Conservation (phyloP, 1,140 invertebrate species). For the Drosophila willistoni region DNA sequence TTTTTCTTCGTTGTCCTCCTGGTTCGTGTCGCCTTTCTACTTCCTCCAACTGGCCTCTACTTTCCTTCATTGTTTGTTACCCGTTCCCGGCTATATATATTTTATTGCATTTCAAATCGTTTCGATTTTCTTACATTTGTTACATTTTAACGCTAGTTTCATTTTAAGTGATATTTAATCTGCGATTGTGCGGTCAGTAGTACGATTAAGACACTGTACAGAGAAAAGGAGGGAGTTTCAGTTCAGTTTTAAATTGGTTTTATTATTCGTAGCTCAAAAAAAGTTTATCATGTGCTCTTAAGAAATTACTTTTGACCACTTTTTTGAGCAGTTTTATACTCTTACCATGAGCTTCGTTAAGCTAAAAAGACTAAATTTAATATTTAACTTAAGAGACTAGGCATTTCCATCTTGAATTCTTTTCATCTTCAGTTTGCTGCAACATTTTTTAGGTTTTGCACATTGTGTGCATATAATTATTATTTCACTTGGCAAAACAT, state of each 20-base stretch:
- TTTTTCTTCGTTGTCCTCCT: conserved; percentile 60
- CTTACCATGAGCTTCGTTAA: too few species aligned
- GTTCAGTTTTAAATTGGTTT: conserved; percentile 63
- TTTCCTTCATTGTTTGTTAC: conserved; percentile 52
- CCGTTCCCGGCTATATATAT: conserved; percentile 45
- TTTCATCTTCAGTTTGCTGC: not conserved
- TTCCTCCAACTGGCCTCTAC: not conserved
- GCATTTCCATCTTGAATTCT: too few species aligned
- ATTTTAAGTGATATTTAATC: conserved; percentile 81
- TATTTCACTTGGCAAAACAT: conserved; percentile 1
- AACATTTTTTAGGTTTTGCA: not conserved
- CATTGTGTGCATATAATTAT: conserved; percentile 7
- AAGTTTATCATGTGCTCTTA: too few species aligned
- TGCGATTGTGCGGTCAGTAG: conserved; percentile 30
- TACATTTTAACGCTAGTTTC: conserved; percentile 76
- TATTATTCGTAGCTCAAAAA: not conserved
- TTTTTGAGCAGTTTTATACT: too few species aligned
- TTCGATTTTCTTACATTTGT: conserved; percentile 79
- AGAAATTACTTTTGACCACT: too few species aligned
- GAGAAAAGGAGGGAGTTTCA: conserved; percentile 35
- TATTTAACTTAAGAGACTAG: too few species aligned
- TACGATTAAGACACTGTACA: not conserved
- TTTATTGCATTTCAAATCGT: conserved; percentile 76
- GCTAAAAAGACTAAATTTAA: too few species aligned
- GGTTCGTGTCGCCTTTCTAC: not conserved